Conservation (phyloP, 1,140 invertebrate genomes). For the Lucilia sericata region DNA sequence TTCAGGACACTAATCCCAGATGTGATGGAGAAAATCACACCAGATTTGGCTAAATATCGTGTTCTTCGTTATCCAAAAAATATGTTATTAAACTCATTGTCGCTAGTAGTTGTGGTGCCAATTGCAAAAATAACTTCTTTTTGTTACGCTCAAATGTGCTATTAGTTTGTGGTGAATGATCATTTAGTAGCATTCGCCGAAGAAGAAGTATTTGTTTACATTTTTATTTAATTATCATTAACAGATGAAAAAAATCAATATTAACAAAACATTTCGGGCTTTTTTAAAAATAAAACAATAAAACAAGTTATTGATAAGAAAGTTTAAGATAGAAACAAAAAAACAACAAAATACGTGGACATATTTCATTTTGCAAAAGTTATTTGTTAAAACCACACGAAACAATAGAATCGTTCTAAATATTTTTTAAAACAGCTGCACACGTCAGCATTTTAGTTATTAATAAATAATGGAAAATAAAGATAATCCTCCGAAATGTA, state of each 20-base stretch:
- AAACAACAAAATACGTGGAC: background rate
- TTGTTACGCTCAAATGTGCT: background rate
- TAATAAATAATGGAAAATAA: background rate
- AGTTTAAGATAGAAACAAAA: background rate
- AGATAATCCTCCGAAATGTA: background rate
- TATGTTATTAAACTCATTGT: no score
- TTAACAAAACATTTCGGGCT: background rate
- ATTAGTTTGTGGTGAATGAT: background rate
- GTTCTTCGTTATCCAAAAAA: no score
- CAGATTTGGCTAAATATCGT: no score
- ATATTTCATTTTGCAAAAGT: background rate
- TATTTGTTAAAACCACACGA: background rate
- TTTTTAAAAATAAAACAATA: background rate
- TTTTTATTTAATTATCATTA: background rate
- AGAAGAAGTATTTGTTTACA: background rate
- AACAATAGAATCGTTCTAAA: background rate
- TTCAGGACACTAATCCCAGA: no score
- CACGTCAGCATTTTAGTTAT: constrained; percentile 19
- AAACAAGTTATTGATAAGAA: constrained; percentile 9
- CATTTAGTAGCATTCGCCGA: background rate
- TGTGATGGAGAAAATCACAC: no score
- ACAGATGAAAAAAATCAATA: background rate
- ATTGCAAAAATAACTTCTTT: no score
- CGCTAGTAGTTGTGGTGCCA: no score
- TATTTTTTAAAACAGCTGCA: background rate